Base-by-base conservation (phyloP, 2,797 vertebrate genomes). In the Jordanella pulchra region DNA sequence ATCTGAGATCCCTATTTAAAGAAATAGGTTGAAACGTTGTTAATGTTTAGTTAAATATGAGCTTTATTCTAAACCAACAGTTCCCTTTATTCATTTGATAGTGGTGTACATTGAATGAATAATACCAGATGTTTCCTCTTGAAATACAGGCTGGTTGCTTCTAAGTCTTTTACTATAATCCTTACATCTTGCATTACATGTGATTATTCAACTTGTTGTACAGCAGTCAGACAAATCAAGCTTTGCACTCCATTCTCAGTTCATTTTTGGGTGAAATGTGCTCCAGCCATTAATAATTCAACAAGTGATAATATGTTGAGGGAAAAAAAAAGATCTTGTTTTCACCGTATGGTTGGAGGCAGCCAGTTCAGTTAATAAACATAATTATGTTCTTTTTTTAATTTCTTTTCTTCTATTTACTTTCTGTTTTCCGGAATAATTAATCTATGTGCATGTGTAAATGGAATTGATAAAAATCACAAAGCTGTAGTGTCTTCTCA, bases 351-450 rank as follows among this genome's bases (percentile, higher is more conserved):
- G 86, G 83, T 92, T 93, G 90, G 89, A 87, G 83, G 86, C 87
- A 91, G 86, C 90, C 84, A 74, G 82, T 87, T 90, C 92, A 94
- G 93, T 94, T 95, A 95, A 93, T 89, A 91, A n/a, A n/a, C n/a
- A n/a, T n/a, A n/a, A n/a, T n/a, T n/a, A 79, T 75, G 71, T 83
- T 84, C 76, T 86, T 66, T 28, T 72, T 71, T 70, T 74, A 15
- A 1, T 4, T 25, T 71, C 80, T 67, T 77, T 70, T 78, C 83
- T 84, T 71, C 21, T 25, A 84, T 86, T 91, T 84, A 56, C 65
- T 61, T 70, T 78, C 73, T 53, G 14, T 84, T 89, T 89, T 87
- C 86, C 76, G 67, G 82, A 93, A 93, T 93, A 93, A 94, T 94
- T 92, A 92, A 83, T 35, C 25, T 68, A 69, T 60, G 55, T 65